Conservation (phyloP, 2,797 vertebrate genomes). For the Podarcis siculus region DNA sequence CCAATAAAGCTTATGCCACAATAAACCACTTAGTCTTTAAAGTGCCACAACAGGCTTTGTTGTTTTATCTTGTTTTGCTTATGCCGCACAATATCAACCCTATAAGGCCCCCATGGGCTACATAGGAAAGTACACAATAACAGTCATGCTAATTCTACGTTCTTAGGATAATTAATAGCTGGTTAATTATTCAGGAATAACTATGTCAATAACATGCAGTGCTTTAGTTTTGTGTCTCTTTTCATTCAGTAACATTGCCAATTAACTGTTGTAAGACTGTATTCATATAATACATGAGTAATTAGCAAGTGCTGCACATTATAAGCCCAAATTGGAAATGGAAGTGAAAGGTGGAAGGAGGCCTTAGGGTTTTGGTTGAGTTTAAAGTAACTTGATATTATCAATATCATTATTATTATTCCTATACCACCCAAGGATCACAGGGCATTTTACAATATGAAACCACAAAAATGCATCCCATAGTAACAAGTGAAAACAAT, state of each 20-base stretch:
- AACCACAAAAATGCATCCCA: too few species aligned
- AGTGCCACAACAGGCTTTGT: not conserved
- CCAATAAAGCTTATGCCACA: not conserved
- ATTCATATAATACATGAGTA: not conserved
- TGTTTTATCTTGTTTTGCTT: not conserved
- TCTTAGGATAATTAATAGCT: not conserved
- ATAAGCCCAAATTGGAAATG: not conserved
- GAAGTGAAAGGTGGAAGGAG: not conserved
- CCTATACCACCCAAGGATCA: too few species aligned
- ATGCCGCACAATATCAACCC: not conserved
- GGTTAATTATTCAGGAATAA: not conserved
- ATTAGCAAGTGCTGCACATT: not conserved
- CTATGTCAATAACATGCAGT: too few species aligned
- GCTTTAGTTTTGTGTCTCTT: not conserved
- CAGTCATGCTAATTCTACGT: not conserved
- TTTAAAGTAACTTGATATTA: not conserved
- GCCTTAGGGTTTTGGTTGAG: not conserved
- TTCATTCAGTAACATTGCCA: not conserved
- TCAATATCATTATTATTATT: too few species aligned
- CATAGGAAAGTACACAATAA: not conserved
- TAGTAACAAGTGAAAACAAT: too few species aligned
- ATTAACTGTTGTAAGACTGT: not conserved
- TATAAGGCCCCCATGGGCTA: not conserved
- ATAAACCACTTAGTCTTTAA: not conserved
- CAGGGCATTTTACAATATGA: too few species aligned